Conservation (phyloP, 2,888 invertebrate genomes). For the Aelia acuminata region DNA sequence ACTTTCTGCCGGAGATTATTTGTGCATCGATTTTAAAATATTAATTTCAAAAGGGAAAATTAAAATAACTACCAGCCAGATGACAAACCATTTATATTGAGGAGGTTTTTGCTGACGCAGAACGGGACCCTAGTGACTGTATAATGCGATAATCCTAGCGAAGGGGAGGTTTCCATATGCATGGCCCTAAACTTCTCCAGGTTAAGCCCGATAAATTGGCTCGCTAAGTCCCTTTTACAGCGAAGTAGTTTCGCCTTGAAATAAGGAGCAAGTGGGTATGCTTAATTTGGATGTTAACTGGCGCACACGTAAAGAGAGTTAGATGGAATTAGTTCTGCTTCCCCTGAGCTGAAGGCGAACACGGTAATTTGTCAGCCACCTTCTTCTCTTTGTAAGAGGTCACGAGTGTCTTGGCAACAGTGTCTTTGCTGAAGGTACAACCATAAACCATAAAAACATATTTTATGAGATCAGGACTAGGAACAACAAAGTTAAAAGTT, state of each 20-base stretch:
- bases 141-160: not conserved
- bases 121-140: not conserved
- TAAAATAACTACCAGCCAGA: not conserved
- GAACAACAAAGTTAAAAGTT: not conserved
- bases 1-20: too few species aligned
- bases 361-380: not conserved
- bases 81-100: not conserved
- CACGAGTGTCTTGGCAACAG: too few species aligned
- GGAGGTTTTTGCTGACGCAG: not conserved
- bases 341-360: not conserved
- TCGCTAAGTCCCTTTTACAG: constrained; percentile 14
- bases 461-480: not conserved
- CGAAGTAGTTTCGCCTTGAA: constrained; percentile 15
- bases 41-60: too few species aligned
- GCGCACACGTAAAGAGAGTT: not conserved
- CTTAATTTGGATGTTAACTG: constrained; percentile 1
- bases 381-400: not conserved
- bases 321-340: not conserved
- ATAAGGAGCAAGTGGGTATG: constrained; percentile 5
- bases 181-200: constrained; percentile 42
- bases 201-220: constrained; percentile 35
- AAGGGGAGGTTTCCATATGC: constrained; percentile 26
- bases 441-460: too few species aligned
- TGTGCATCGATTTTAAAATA: too few species aligned
- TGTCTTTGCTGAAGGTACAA: too few species aligned